Evolutionary conservation across 2,888 invertebrate genomes (phyloP).

Genomic region (Drosophila sordidapex): DNA sequence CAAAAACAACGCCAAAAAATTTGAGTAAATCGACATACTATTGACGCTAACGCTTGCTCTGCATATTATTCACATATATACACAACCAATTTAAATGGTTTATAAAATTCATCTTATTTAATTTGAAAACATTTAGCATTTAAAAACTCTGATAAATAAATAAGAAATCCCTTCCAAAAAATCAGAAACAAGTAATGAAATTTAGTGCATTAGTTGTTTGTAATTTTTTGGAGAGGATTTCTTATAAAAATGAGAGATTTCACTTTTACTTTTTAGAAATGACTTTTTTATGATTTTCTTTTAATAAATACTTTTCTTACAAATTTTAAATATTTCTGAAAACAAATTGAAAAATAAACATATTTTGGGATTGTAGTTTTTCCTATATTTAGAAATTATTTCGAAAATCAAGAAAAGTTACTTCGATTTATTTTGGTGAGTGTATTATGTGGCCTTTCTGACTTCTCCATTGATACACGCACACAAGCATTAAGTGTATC

Average conservation of each 20-base stretch:
- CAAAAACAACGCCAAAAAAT: neutral
- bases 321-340: neutral
- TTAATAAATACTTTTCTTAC: no score
- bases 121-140: neutral
- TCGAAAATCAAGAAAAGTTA: neutral
- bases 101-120: neutral
- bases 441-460: neutral
- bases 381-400: neutral
- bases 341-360: neutral
- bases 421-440: neutral
- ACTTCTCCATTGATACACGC: neutral
- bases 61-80: neutral
- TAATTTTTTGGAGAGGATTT: no score
- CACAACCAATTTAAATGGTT: neutral
- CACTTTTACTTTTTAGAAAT: no score
- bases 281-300: no score
- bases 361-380: neutral
- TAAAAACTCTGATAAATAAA: no score
- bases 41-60: neutral
- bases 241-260: no score
- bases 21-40: neutral
- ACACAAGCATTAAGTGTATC: conserved; percentile 2
- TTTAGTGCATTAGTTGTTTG: no score
- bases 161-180: no score
- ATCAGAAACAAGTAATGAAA: no score